These are phyloP conservation scores for Tetragonisca angustula DNA, from an alignment of 2,888 invertebrate species.

Conservation along the genomic window DNA sequence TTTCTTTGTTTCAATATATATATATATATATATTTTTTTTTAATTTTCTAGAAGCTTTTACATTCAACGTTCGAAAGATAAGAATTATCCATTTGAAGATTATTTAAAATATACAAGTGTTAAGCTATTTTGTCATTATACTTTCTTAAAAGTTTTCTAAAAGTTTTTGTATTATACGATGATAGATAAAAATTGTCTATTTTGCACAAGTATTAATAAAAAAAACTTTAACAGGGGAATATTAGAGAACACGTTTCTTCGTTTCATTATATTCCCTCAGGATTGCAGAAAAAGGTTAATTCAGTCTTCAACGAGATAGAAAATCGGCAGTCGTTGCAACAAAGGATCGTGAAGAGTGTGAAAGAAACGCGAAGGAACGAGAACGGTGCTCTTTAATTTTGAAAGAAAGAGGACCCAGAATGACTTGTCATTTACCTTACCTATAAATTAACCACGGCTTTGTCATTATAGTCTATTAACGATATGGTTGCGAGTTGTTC, in stretches of 20 bases:
- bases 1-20: background rate
- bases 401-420: background rate
- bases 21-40: too few species aligned
- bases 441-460: slow-evolving; percentile 1
- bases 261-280: background rate
- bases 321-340: background rate
- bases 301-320: background rate
- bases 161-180: too few species aligned
- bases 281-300: background rate
- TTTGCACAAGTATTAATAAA: background rate
- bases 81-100: too few species aligned
- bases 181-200: too few species aligned
- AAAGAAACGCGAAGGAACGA: background rate
- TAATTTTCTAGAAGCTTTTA: too few species aligned
- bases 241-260: background rate
- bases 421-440: slow-evolving; percentile 10
- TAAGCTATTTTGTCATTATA: too few species aligned
- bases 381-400: slow-evolving; percentile 18
- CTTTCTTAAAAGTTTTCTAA: too few species aligned
- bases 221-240: background rate
- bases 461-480: slow-evolving; percentile 16
- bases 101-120: too few species aligned
- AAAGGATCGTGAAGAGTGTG: background rate
- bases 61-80: too few species aligned
- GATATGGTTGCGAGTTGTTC: slow-evolving; percentile 28